phyloP scores from a whole-genome alignment of 2,797 vertebrate genomes.

The Yasuhikotakia modesta region DNA sequence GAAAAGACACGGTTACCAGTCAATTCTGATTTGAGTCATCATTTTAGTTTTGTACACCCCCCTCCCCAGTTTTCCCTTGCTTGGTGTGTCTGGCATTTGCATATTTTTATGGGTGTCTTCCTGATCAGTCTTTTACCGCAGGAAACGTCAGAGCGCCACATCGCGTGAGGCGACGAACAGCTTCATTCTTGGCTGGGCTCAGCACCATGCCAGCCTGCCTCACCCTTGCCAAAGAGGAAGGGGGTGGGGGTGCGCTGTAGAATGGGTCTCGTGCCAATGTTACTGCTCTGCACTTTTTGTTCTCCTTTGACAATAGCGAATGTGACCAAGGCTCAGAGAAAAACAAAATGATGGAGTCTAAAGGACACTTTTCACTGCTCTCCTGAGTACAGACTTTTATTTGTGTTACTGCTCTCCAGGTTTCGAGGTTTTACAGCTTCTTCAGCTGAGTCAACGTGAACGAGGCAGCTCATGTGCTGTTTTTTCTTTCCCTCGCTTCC shows the following conservation, averaged over 20 bases:
- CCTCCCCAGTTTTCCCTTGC: conserved; percentile 4
- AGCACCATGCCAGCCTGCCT: conserved; percentile 70
- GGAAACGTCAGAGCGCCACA: conserved; percentile 82
- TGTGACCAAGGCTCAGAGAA: conserved; percentile 24
- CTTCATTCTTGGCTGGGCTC: conserved; percentile 79
- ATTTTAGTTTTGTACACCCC: not conserved
- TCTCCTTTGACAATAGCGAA: conserved; percentile 60
- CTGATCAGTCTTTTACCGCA: conserved; percentile 80
- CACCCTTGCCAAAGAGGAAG: conserved; percentile 66
- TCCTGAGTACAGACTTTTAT: conserved; percentile 5
- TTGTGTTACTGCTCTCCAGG: conserved; percentile 9
- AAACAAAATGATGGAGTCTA: not conserved
- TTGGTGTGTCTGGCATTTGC: conserved; percentile 59
- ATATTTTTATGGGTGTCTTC: conserved; percentile 77
- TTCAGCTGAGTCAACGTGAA: conserved; percentile 42
- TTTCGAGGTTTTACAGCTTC: conserved; percentile 38
- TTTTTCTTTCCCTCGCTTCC: conserved; percentile 43
- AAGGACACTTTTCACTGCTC: conserved; percentile 46
- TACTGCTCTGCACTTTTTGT: conserved; percentile 56
- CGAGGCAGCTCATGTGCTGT: not conserved
- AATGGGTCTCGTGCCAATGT: conserved; percentile 67
- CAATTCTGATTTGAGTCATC: conserved; percentile 10
- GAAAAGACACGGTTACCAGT: conserved; percentile 63
- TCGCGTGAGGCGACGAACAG: conserved; percentile 77
- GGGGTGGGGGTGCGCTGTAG: conserved; percentile 57